Evolutionary conservation across 1,140 invertebrate genomes (phyloP), one percentile per base, ranked within the genome.

Genomic region (Ooceraea biroi): DNA sequence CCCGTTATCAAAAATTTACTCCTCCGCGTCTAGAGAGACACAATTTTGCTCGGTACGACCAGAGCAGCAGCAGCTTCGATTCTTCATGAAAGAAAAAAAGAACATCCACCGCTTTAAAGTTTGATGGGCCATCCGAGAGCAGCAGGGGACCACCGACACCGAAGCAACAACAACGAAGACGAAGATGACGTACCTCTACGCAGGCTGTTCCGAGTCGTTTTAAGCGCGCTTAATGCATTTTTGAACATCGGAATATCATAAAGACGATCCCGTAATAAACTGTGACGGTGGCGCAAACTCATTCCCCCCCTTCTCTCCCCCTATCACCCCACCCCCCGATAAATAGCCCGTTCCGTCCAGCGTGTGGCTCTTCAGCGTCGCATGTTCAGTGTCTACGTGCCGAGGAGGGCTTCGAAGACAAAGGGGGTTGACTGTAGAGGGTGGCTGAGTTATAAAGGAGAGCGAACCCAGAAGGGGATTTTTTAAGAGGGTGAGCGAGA

Each of bases 141-240:
- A 19, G 30, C 30, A 61, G 50, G 27, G 46, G 50, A 41, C 41
- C 41, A 50, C 58, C 57, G 50, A 46, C 78, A 36, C 57, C 73
- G 36, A n/a, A 57, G 50, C 50, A 61, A 82, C 69, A 27, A 68
- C 17, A 48, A 52, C 66, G 68, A 58, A 73, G 61, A 58, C 44
- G 44, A 76, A 55, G 58, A 76, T 41, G 73, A 71, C 63, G 69
- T 73, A 60, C 73, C 80, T 46, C 63, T 36, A 7, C 25, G 61
- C 69, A 86, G 58, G 68, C 82, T 83, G 84, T 85, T 89, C 85
- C 82, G 76, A 50, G 44, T 66, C 84, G 89, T 84, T 90, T 91
- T 90, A 91, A 85, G 88, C 61, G 69, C 61, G 71, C 83, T 91
- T 91, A 90, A 92, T 91, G 91, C 88, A 89, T 91, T 90, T 90